phyloP scores from a whole-genome alignment of 2,113 vertebrate species.

The Zosterops hypoxanthus region DNA sequence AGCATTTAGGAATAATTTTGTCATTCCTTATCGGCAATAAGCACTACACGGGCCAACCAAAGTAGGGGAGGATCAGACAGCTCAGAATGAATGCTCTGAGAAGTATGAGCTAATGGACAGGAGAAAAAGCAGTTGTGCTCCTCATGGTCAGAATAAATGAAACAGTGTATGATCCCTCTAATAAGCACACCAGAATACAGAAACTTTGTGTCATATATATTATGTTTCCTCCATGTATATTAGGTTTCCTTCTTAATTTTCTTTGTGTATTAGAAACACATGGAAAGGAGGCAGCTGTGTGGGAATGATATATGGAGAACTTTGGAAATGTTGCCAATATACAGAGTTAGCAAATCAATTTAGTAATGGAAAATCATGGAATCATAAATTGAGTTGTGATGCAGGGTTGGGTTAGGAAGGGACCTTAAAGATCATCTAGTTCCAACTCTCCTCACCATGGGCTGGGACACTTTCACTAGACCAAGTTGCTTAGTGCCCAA shows the following conservation, averaged over 20 bases:
- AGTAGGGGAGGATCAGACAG: not conserved
- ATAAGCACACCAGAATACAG: not conserved
- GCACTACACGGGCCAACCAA: not conserved
- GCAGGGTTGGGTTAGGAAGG: not conserved
- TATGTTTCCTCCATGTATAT: not conserved
- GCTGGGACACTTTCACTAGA: not conserved
- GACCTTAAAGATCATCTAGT: not conserved
- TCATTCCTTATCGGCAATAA: not conserved
- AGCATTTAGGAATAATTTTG: not conserved
- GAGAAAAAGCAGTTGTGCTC: not conserved
- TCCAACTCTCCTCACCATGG: not conserved
- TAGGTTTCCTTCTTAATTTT: not conserved
- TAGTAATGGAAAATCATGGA: not conserved
- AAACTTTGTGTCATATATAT: not conserved
- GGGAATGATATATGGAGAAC: not conserved
- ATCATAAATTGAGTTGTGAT: not conserved
- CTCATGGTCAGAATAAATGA: not conserved
- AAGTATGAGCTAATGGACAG: not conserved
- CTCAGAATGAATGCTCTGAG: not conserved
- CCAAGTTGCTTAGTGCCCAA: not conserved
- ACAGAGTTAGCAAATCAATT: not conserved
- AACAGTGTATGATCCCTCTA: not conserved
- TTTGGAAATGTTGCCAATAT: not conserved
- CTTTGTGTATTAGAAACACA: not conserved
- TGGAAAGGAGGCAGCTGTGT: not conserved